Evolutionary conservation across 2,797 vertebrate species (phyloP).

Genomic region (Benthosema pterotum): DNA sequence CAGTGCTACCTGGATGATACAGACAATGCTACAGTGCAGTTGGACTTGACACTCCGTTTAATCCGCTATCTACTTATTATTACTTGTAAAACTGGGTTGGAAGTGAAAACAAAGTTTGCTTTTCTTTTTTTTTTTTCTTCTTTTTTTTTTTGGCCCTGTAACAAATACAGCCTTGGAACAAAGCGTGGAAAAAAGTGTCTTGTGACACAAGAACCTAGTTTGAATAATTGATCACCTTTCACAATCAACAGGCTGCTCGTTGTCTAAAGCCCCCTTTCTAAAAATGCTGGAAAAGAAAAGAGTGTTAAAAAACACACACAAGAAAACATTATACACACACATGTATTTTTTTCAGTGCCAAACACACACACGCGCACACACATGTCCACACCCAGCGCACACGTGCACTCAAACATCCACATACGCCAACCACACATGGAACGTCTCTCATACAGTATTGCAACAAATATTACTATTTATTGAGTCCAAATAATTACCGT

Average conservation of each 20-base stretch:
- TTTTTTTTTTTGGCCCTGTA: background rate
- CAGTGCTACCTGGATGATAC: constrained; percentile 21
- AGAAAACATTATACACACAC: constrained; percentile 35
- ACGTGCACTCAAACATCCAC: constrained; percentile 14
- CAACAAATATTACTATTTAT: background rate
- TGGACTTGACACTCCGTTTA: constrained; percentile 17
- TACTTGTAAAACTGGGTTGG: no score
- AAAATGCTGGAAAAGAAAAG: constrained; percentile 71
- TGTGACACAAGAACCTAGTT: constrained; percentile 36
- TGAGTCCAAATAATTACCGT: constrained; percentile 2
- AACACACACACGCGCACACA: background rate
- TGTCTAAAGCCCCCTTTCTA: constrained; percentile 63
- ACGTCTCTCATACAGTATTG: constrained; percentile 4
- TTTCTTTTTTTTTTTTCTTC: no score
- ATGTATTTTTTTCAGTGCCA: background rate
- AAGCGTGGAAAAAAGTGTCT: constrained; percentile 24
- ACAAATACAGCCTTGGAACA: constrained; percentile 24
- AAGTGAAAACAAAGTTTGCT: no score
- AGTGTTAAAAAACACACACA: constrained; percentile 63
- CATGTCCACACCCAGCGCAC: background rate
- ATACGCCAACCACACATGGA: constrained; percentile 8
- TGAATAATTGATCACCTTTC: constrained; percentile 68
- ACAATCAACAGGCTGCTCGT: constrained; percentile 77
- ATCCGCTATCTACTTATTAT: constrained; percentile 7
- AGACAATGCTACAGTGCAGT: constrained; percentile 10